Evolutionary conservation across 23 tunicate genomes (phyloP).

Genomic region (Phallusia fumigata): DNA sequence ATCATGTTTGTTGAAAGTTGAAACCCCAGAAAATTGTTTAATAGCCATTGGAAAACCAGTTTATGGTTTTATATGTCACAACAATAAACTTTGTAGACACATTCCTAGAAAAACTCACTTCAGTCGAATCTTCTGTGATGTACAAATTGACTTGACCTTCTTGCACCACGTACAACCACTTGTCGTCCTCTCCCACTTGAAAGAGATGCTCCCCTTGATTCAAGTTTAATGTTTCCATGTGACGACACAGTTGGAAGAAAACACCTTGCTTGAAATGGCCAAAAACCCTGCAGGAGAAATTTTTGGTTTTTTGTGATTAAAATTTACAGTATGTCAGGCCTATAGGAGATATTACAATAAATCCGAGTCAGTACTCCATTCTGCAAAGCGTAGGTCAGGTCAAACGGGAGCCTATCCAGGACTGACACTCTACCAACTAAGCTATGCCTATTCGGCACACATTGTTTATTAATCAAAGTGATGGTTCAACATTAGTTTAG

Average conservation of each 20-base stretch:
- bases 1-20: too few species aligned
- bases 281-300: slow-evolving; percentile 67
- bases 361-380: too few species aligned
- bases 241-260: slow-evolving; percentile 92
- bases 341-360: background rate
- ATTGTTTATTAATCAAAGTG: too few species aligned
- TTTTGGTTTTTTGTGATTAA: background rate
- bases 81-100: too few species aligned
- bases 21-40: too few species aligned
- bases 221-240: slow-evolving; percentile 76
- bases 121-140: slow-evolving; percentile 59
- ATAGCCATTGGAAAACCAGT: too few species aligned
- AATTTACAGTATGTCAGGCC: background rate
- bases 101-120: slow-evolving; percentile 14
- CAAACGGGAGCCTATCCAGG: too few species aligned
- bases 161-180: slow-evolving; percentile 97
- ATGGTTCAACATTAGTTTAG: too few species aligned
- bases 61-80: too few species aligned
- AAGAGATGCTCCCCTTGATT: slow-evolving; percentile 74
- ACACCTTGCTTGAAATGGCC: slow-evolving; percentile 99
- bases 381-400: too few species aligned
- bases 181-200: slow-evolving; percentile 84
- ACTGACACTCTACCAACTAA: too few species aligned
- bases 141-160: slow-evolving; percentile 90
- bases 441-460: too few species aligned